Evolutionary conservation across 2,797 vertebrate genomes (phyloP), one percentile per base, ranked within the genome.

Genomic region (Anguilla marmorata): DNA sequence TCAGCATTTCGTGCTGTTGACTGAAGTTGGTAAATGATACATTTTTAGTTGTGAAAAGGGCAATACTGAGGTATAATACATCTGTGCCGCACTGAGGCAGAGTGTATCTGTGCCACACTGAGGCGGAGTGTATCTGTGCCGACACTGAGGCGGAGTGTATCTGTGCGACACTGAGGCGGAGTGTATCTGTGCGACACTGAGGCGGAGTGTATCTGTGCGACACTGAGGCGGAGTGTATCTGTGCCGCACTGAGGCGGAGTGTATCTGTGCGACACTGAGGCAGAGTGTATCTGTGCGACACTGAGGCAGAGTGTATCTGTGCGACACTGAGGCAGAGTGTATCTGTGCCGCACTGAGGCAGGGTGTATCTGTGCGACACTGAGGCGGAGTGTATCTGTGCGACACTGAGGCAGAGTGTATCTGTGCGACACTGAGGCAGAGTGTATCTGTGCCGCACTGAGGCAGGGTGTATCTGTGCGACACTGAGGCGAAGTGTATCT

Each of bases 401-500:
- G 58, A 82, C 14, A 56, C 54, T 56, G 54, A 56, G 54, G 12
- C 54, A 1, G 54, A 56, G 54, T 56, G 54, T 11, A 56, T 56
- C 54, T 16, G 54, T 16, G 9, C 54, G 0, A 12, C 54, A 16
- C 12, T 56, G 50, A 52, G 6, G 50, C 50, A 9, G 48, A 56
- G 69, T 76, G 54, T 86, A 41, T 41, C 37, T 41, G 37, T 41
- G 37, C 37, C 33, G 0, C 37, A 41, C 37, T 41, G 37, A 33
- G 69, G 7, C 27, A 88, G 89, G 90, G 89, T 89, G 87, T 85
- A n/a, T 86, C 90, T 91, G 90, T 58, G 58, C 89, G 58, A 84
- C 12, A 56, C 54, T 56, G 54, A 56, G 54, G 12, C 54, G 0
- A 1, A 56, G 54, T 56, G 54, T 11, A 56, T 56, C 54, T 56